A percentile compares a stretch with the other conserved stretches of the same genome.
Evolutionary conservation across 1,140 invertebrate genomes (phyloP).

Genomic region (Megathymus violae): DNA sequence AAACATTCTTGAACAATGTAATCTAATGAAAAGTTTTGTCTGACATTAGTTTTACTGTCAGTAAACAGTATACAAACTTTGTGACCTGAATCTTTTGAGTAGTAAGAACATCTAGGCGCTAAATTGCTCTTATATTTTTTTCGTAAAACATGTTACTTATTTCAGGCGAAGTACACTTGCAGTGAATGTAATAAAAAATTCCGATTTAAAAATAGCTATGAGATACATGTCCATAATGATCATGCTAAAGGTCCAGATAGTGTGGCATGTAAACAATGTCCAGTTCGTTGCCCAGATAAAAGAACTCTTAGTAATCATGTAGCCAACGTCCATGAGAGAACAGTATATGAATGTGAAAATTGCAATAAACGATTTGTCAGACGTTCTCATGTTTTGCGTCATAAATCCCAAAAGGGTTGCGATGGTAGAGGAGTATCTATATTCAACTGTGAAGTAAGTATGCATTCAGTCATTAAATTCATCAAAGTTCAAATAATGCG

Average conservation of each 20-base stretch:
- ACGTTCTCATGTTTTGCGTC: constrained; percentile 65
- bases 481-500: no score
- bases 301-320: constrained; percentile 54
- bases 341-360: constrained; percentile 57
- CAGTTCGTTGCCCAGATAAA: constrained; percentile 58
- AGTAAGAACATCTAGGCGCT: constrained; percentile 12
- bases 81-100: constrained; percentile 7
- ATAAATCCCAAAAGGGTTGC: constrained; percentile 70
- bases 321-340: constrained; percentile 57
- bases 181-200: constrained; percentile 69
- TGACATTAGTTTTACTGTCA: constrained; percentile 7
- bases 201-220: constrained; percentile 58
- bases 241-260: constrained; percentile 63
- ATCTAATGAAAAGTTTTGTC: neutral
- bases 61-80: constrained; percentile 1
- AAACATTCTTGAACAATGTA: neutral
- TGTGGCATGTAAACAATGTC: constrained; percentile 58
- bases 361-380: constrained; percentile 66
- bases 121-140: neutral
- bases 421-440: constrained; percentile 50
- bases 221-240: constrained; percentile 56
- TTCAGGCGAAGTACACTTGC: constrained; percentile 54
- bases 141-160: constrained; percentile 15
- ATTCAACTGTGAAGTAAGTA: constrained; percentile 67
- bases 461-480: no score